Evolutionary conservation across 2,888 invertebrate genomes (phyloP), one percentile per base, ranked within the genome.

Genomic region (Sepiola atlantica): DNA sequence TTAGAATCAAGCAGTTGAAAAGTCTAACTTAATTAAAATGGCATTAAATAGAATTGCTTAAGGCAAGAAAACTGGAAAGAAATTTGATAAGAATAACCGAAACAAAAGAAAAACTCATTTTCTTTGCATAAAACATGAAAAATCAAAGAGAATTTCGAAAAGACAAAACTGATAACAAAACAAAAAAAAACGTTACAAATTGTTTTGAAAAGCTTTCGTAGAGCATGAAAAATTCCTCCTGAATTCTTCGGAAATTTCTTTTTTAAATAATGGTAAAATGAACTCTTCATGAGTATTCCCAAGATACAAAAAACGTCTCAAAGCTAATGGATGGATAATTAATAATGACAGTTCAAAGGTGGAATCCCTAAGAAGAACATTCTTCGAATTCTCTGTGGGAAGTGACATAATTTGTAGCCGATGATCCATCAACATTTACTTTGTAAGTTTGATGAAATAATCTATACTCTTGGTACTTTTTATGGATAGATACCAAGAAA

Each of bases 261-360:
- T 77, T 77, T 77, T n/a, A 10, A n/a, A 77, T n/a, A 77, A n/a
- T 77, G n/a, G n/a, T n/a, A 77, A 12, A 77, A 32, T 8, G 45
- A 77, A 77, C 32, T 77, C 77, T 77, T 16, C n/a, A 77, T 77
- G n/a, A 77, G n/a, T 77, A 77, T n/a, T 77, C 77, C 77, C 77
- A 77, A 32, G 77, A 77, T 77, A 77, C 12, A 16, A 77, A 16
- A 77, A 77, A 77, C 14, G n/a, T 77, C 32, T 16, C n/a, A 77
- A 77, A 77, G n/a, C 77, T 77, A 77, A 77, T 77, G 32, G n/a
- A 77, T 77, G 77, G n/a, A n/a, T 77, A 77, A 77, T 77, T 77
- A n/a, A 77, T 77, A 77, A 77, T n/a, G n/a, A 77, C 77, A 77
- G 77, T n/a, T 77, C n/a, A 32, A 77, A 77, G 77, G 32, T 77